Evolutionary conservation across 2,888 invertebrate genomes (phyloP).

Genomic region (Volucella bombylans): DNA sequence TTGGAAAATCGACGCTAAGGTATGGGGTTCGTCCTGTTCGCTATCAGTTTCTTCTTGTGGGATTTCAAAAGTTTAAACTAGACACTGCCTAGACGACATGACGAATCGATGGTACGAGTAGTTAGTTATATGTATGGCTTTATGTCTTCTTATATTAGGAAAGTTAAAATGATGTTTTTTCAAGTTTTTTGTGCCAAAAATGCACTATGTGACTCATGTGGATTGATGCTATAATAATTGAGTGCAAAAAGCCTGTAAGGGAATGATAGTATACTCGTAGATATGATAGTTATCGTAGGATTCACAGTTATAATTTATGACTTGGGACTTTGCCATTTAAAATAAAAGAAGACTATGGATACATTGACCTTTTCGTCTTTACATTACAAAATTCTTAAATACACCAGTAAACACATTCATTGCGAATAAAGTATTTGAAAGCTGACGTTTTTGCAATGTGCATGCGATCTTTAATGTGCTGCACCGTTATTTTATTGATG

Average conservation of each 20-base stretch:
- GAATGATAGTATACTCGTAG: too few species aligned
- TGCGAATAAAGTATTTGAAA: too few species aligned
- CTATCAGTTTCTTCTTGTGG: conserved; percentile 34
- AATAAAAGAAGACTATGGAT: too few species aligned
- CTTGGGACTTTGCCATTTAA: too few species aligned
- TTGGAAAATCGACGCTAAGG: conserved; percentile 30
- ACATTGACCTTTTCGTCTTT: too few species aligned
- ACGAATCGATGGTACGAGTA: conserved; percentile 24
- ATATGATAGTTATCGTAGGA: too few species aligned
- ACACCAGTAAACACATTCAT: too few species aligned
- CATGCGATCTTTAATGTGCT: too few species aligned
- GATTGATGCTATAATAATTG: not conserved
- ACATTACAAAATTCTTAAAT: too few species aligned
- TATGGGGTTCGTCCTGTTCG: conserved; percentile 6
- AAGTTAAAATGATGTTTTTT: conserved; percentile 21
- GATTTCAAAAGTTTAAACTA: conserved; percentile 46
- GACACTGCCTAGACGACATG: conserved; percentile 49
- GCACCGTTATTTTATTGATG: too few species aligned
- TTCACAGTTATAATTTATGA: too few species aligned
- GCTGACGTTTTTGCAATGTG: too few species aligned
- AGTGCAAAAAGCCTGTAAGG: conserved; percentile 12
- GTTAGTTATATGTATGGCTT: not conserved
- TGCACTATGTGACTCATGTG: conserved; percentile 2
- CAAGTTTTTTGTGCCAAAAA: conserved; percentile 7
- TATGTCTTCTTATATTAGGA: conserved; percentile 10